Base-by-base conservation (phyloP, 2,888 invertebrate genomes). In the Rhingia campestris region DNA sequence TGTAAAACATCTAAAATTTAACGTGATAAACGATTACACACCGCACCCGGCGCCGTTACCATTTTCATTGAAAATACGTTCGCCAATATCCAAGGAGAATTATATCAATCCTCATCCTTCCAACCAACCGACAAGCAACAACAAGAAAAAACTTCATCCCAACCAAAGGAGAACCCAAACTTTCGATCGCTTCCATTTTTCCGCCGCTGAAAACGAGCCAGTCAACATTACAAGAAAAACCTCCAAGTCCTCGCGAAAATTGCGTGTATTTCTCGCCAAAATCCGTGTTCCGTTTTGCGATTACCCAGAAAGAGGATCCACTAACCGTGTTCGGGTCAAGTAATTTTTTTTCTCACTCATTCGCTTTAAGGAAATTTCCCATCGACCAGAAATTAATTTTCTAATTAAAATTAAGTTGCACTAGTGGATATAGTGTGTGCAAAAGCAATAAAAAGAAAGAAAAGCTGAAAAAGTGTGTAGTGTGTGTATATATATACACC, bases 181-280 rank as follows among this genome's bases (percentile, higher is more conserved):
- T 51, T 73, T 67, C 73, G 56, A 73, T 79, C 67, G 82, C 81
- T 77, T 82, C 81, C 77, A 82, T 73, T 79, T 53, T 79, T 79
- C 59, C 73, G 67, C 58, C 73, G 67, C 43, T 33, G n/a, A 58
- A 81, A 77, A 70, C 69, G 45, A 75, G 63, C 12, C 22, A 63
- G 6, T 47, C 47, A 12, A 22, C 6, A 41, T 22, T 22, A 22
- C 22, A 22, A 22, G 22, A 35, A 54, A 53, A 53, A 32, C 37
- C 10, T 53, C 70, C 35, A 51, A 76, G 51, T 58, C 47, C 32
- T 70, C 53, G 59, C 69, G 53, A 70, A 58, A 70, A 70, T 47
- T 81, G 61, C 69, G 51, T 77, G 45, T 61, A 12, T 43, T 61
- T 39, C 45, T 37, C 43, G 63, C 69, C 30, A 41, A 67, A 58